Base-by-base conservation (phyloP, 2,113 vertebrate species). In the Cisticola juncidis region DNA sequence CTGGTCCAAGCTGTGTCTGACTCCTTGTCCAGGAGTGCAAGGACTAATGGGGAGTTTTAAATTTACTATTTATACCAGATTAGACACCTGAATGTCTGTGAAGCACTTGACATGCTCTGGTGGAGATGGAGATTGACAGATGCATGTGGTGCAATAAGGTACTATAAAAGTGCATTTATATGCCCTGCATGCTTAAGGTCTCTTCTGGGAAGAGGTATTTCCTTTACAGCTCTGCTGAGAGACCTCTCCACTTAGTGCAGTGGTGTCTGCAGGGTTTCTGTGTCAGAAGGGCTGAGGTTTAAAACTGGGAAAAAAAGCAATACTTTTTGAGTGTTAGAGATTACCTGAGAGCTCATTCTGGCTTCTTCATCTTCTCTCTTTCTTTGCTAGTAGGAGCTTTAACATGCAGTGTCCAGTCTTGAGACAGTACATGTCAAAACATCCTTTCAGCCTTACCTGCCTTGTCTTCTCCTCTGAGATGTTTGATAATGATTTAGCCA, bases 261-360 rank as follows among this genome's bases (percentile, higher is more conserved):
- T 17, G 31, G 14, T 56, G 45, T 36, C 50, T 62, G 38, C 40
- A 84, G 81, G 10, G 12, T 65, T 80, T 33, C 54, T 44, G 23
- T 62, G 69, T 45, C 40, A 72, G 42, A 77, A 81, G 40, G 26
- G 26, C 25, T 31, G 53, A 58, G 12, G 21, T 48, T 85, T 57
- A 42, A 68, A 90, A 35, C n/a, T 68, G 15, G 5, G n/a, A 8
- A n/a, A 21, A 89, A 48, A 24, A 4, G 3, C 0, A 0, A 16
- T 14, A 7, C 7, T 64, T 81, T 6, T 38, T 9, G 40, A 29
- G 31, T 68, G 45, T 51, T 56, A 8, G 44, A 47, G 29, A 7
- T 71, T 16, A 48, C 15, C 16, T 11, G n/a, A 57, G 36, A 3
- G 0, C 20, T 51, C 18, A 3, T 56, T 71, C 36, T 74, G 48